Conservation (phyloP, 2,113 vertebrate genomes). For the Anarrhichthys ocellatus region DNA sequence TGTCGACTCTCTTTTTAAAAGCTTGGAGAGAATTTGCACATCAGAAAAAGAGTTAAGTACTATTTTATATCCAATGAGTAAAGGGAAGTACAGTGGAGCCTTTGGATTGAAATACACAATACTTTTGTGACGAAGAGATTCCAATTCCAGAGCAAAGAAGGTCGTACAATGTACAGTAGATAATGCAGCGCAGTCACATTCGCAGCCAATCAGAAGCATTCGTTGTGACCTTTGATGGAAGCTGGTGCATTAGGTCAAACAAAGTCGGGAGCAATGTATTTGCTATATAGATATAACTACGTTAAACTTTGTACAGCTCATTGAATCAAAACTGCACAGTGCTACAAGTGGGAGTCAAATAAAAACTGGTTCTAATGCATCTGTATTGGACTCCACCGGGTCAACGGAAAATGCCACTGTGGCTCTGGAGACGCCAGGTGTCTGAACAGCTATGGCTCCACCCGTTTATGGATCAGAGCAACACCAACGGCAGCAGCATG, state of each 20-base stretch:
- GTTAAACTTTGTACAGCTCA: not conserved
- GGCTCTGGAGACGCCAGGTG: slow-evolving; percentile 19
- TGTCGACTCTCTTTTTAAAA: not conserved
- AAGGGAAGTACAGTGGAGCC: too few relatives aligned
- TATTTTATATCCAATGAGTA: not conserved
- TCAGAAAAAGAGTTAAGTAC: not conserved
- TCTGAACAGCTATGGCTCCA: slow-evolving; percentile 20
- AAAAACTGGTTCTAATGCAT: slow-evolving; percentile 13
- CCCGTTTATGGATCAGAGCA: slow-evolving; percentile 49
- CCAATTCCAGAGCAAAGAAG: not conserved
- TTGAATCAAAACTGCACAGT: not conserved
- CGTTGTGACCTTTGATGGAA: slow-evolving; percentile 7
- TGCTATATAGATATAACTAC: not conserved
- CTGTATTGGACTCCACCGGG: slow-evolving; percentile 20
- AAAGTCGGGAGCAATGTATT: not conserved
- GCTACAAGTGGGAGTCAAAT: not conserved
- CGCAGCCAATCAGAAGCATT: not conserved
- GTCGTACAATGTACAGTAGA: not conserved
- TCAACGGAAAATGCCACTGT: slow-evolving; percentile 36
- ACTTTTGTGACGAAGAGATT: not conserved
- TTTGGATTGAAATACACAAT: not conserved
- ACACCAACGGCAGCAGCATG: slow-evolving; percentile 45
- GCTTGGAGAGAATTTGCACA: not conserved
- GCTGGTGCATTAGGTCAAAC: not conserved
- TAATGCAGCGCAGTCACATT: not conserved